Base-by-base conservation (phyloP, 2,888 invertebrate genomes). In the Hirtodrosophila duncani region DNA sequence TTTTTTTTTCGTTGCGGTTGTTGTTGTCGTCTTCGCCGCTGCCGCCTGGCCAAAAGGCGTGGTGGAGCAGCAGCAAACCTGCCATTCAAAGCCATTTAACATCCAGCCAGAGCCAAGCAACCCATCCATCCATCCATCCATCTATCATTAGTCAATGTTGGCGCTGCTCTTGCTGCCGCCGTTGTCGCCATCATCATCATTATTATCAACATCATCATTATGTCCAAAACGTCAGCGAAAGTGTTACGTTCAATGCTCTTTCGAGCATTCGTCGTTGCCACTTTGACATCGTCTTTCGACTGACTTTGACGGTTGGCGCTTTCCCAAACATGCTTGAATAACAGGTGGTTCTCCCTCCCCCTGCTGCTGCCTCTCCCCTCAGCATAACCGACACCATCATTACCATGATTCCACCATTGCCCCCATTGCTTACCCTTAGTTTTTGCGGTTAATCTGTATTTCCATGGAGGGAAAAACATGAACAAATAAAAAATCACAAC, bases 141-240 rank as follows among this genome's bases (percentile, higher is more conserved):
- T 69, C 69, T 67, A 80, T 84, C 84, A 84, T 84, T 81, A 82
- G 84, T 79, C 83, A 82, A 83, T 81, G 81, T 56, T 53, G 34
- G 39, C 41, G 33, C 16, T 33, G 52, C 37, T 64, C 57, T 24
- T 59, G 52, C 14, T 48, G 38, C 26, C 48, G 27, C 5, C 30
- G 50, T 9, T 45, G 33, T 7, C 10, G 13, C 16, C 10, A 42
- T 2, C 23, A 30, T 20, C 13, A 53, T 29, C 10, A 37, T 53
- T 18, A 29, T 49, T 42, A 43, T 45, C 61, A 52, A 55, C 59
- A 63, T 62, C 55, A 51, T 64, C 51, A 36, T 21, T 20, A 17
- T 24, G 21, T 23, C 23, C 24, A 23, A 7, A 8, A 14, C 16
- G 30, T 17, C 34, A 77, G 59, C 69, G 78, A 75, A 71, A 71